phyloP scores from a whole-genome alignment of 2,888 invertebrate genomes.

The Orthonychiurus folsomi region DNA sequence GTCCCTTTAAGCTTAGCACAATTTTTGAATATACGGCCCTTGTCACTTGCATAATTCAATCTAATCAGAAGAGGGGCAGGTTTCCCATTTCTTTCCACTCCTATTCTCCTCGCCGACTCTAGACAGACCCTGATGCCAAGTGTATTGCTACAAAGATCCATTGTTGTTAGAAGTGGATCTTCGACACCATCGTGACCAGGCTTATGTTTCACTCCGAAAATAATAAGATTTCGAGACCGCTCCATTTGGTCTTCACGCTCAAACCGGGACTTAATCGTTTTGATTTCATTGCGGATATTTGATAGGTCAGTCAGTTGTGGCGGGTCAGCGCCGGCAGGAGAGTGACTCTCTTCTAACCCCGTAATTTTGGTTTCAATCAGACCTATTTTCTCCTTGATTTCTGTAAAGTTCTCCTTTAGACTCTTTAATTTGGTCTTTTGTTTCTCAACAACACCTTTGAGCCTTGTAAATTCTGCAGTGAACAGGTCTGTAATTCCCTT shows the following conservation, averaged over 20 bases:
- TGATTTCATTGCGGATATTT: neutral
- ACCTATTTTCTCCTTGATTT: too few species aligned
- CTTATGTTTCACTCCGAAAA: neutral
- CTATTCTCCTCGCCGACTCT: neutral
- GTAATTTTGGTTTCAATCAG: neutral
- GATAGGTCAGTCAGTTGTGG: neutral
- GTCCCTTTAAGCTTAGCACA: neutral
- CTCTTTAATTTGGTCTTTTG: too few species aligned
- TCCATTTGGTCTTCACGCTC: neutral
- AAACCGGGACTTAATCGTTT: neutral
- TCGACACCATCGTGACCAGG: neutral
- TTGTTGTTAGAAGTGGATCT: neutral
- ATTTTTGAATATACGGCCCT: neutral
- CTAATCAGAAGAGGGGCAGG: neutral
- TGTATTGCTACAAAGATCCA: neutral
- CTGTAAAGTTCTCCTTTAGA: too few species aligned
- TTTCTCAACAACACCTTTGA: too few species aligned
- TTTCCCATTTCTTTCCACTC: neutral
- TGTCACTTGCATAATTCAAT: neutral
- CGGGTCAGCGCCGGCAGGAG: too few species aligned
- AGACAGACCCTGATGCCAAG: neutral
- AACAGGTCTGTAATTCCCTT: too few species aligned
- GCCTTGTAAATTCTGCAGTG: too few species aligned
- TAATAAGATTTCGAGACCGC: neutral
- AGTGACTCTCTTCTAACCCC: neutral